Percentiles rank a stretch among this genome's conserved stretches.
Evolutionary conservation across 2,113 vertebrate species (phyloP).

Genomic region (Lepisosteus osseus): DNA sequence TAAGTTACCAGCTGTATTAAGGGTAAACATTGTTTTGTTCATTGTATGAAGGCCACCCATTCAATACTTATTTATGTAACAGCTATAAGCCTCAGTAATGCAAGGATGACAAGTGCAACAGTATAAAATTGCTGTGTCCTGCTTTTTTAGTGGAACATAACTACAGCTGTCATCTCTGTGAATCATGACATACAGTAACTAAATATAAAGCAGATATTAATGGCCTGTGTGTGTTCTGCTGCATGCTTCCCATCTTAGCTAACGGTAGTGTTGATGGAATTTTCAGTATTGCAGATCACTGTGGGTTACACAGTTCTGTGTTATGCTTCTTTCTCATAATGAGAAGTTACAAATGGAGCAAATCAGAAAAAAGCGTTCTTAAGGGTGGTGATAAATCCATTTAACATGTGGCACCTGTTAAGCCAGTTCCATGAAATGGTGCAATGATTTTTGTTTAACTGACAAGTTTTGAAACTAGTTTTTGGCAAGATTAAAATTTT

Average conservation of each 20-base stretch:
- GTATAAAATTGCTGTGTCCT: conserved; percentile 43
- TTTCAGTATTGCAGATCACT: conserved; percentile 40
- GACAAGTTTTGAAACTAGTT: too few relatives aligned
- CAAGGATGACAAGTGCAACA: conserved; percentile 43
- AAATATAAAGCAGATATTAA: conserved; percentile 66
- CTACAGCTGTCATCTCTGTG: conserved; percentile 55
- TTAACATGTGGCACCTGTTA: too few relatives aligned
- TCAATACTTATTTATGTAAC: conserved; percentile 48
- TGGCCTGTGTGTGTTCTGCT: conserved; percentile 47
- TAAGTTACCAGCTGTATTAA: conserved; percentile 30
- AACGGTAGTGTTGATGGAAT: conserved; percentile 36
- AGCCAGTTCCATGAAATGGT: too few relatives aligned
- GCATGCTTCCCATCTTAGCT: conserved; percentile 39
- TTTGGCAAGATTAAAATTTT: too few relatives aligned
- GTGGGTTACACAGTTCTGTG: neutral
- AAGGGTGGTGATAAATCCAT: too few relatives aligned
- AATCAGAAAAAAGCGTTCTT: too few relatives aligned
- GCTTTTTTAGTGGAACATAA: conserved; percentile 41
- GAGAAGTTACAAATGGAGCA: too few relatives aligned
- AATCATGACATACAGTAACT: conserved; percentile 43
- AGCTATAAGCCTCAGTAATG: conserved; percentile 34
- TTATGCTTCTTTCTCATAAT: too few relatives aligned
- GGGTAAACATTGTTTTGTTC: conserved; percentile 20
- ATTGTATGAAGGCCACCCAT: conserved; percentile 20
- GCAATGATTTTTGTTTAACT: too few relatives aligned